Percentiles rank a stretch among this genome's conserved stretches.
phyloP scores from a whole-genome alignment of 2,797 vertebrate genomes.

The Steatocranus sp. region DNA sequence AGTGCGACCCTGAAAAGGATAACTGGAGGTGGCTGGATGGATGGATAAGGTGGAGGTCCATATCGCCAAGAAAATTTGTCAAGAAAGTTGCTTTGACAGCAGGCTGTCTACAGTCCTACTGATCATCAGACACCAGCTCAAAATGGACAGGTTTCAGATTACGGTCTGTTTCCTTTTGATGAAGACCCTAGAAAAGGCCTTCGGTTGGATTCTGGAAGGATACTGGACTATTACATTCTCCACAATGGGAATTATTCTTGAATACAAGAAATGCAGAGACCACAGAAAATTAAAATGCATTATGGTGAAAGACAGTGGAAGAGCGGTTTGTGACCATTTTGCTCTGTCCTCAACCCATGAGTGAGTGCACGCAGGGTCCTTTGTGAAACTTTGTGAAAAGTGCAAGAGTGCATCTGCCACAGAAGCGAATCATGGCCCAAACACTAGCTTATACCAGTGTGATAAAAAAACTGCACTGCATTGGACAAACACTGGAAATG shows the following conservation, averaged over 20 bases:
- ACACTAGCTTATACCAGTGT: neutral
- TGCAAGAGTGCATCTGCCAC: neutral
- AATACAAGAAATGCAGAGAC: constrained; percentile 98
- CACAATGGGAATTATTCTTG: constrained; percentile 93
- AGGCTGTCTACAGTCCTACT: neutral
- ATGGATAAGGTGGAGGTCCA: neutral
- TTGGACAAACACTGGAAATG: neutral
- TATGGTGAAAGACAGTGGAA: constrained; percentile 97
- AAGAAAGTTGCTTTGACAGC: neutral
- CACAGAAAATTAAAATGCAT: constrained; percentile 98
- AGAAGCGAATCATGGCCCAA: neutral
- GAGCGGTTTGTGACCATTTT: constrained; percentile 84
- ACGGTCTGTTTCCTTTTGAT: constrained; percentile 93
- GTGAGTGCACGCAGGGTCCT: neutral
- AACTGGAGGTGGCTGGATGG: neutral
- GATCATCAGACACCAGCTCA: neutral
- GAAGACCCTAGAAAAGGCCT: constrained; percentile 97
- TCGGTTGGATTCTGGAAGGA: constrained; percentile 94
- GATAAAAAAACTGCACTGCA: neutral
- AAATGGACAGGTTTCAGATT: constrained; percentile 81
- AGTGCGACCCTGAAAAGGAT: neutral
- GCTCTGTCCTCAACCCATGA: neutral
- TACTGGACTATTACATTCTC: constrained; percentile 98
- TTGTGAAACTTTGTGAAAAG: neutral
- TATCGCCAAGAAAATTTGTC: accelerated